phyloP scores from a whole-genome alignment of 2,888 invertebrate genomes.

The Desoria tigrina region DNA sequence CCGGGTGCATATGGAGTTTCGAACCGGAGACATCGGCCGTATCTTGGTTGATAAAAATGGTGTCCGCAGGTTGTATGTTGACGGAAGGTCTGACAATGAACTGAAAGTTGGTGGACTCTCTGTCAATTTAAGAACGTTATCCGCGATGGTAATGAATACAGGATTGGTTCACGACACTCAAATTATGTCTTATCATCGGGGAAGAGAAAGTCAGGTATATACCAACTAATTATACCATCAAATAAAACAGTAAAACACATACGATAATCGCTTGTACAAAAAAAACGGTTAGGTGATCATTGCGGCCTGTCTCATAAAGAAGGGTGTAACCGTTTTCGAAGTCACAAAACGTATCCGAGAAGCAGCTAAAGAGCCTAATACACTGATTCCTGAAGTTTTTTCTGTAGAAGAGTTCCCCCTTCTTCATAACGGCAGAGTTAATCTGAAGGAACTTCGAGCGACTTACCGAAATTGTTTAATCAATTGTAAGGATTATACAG shows the following conservation, averaged over 20 bases:
- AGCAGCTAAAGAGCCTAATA: neutral
- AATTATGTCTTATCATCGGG: slow-evolving; percentile 2
- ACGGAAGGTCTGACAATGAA: neutral
- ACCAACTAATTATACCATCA: neutral
- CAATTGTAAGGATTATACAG: no score
- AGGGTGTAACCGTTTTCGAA: neutral
- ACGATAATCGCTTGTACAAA: neutral
- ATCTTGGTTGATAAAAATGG: slow-evolving; percentile 3
- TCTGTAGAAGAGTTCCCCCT: slow-evolving; percentile 4
- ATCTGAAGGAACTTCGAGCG: neutral
- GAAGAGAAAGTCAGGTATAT: slow-evolving; percentile 10
- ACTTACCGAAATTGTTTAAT: slow-evolving; percentile 4
- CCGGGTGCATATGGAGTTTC: neutral
- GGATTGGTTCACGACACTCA: neutral
- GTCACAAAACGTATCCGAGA: neutral
- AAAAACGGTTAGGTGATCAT: neutral
- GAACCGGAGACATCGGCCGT: slow-evolving; percentile 18
- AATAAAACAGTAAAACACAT: neutral
- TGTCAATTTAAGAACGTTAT: neutral
- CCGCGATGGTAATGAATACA: neutral
- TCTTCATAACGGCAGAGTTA: slow-evolving; percentile 10
- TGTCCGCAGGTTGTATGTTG: slow-evolving; percentile 9
- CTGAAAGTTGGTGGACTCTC: neutral
- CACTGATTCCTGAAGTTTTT: slow-evolving; percentile 2
- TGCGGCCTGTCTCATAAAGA: slow-evolving; percentile 10